Conservation (phyloP, 37 sponge, comb jelly and placozoan species). For the Oopsacas minuta region DNA sequence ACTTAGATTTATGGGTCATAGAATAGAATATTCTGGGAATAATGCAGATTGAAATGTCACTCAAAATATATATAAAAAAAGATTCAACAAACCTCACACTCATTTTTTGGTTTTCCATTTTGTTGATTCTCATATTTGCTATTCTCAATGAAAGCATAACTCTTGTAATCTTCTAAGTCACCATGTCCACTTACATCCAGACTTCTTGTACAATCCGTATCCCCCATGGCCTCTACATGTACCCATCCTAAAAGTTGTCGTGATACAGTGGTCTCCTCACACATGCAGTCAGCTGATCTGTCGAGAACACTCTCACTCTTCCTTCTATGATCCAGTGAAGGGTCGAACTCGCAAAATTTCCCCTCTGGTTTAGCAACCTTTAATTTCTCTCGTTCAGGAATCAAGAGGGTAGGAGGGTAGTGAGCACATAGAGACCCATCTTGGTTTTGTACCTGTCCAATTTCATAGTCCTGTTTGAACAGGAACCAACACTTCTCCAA, state of each 20-base stretch:
- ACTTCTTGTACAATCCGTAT: neutral
- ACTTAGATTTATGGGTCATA: too few species aligned
- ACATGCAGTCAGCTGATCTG: neutral
- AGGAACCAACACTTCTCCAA: neutral
- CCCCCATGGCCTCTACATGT: neutral
- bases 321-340: neutral
- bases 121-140: too few species aligned
- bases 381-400: neutral
- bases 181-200: neutral
- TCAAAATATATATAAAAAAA: too few species aligned
- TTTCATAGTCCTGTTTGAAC: neutral
- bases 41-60: too few species aligned
- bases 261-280: neutral
- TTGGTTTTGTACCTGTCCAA: neutral
- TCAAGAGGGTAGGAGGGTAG: neutral
- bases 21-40: too few species aligned
- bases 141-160: neutral
- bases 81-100: too few species aligned
- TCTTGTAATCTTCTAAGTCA: neutral
- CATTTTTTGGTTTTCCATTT: too few species aligned
- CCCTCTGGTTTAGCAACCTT: neutral
- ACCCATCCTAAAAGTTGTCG: neutral
- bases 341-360: neutral
- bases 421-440: neutral
- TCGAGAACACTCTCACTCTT: neutral